These are phyloP conservation scores for Dissostichus mawsoni DNA, from an alignment of 2,113 vertebrate species.

Conservation along the genomic window DNA sequence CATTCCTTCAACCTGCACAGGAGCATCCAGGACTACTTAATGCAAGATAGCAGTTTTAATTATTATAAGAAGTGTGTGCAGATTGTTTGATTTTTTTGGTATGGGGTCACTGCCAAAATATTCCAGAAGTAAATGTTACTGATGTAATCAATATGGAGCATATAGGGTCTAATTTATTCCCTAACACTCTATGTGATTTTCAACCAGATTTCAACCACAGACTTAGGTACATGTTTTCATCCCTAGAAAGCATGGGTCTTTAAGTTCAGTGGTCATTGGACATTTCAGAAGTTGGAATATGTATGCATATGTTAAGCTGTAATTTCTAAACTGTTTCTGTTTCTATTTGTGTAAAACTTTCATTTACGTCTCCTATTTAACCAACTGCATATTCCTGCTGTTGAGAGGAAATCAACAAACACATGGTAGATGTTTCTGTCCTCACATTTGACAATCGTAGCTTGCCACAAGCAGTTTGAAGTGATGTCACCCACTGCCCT, in stretches of 20 bases:
- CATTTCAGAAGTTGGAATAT: constrained; percentile 21
- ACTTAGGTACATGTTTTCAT: constrained; percentile 9
- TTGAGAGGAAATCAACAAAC: constrained; percentile 40
- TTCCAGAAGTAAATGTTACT: constrained; percentile 9
- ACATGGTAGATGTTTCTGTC: constrained; percentile 26
- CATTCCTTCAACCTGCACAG: too few species aligned
- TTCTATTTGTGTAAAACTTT: constrained; percentile 21
- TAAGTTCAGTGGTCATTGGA: constrained; percentile 10
- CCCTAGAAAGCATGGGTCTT: constrained; percentile 16
- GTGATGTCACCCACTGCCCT: constrained; percentile 71
- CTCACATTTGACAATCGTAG: constrained; percentile 68
- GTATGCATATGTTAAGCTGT: constrained; percentile 45
- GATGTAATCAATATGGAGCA: constrained; percentile 15
- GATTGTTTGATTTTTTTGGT: constrained; percentile 49
- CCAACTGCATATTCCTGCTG: constrained; percentile 24
- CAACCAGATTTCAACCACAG: constrained; percentile 43
- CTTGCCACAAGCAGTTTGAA: constrained; percentile 53
- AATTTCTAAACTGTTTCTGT: constrained; percentile 40
- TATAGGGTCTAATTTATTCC: constrained; percentile 28
- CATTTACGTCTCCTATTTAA: constrained; percentile 15
- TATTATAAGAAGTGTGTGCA: constrained; percentile 3
- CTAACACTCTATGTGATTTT: constrained; percentile 50
- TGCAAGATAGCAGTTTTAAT: constrained; percentile 46
- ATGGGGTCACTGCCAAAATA: constrained; percentile 78
- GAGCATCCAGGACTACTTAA: background rate